Base-by-base conservation (phyloP, 2,797 vertebrate genomes). In the Propithecus perrieri region DNA sequence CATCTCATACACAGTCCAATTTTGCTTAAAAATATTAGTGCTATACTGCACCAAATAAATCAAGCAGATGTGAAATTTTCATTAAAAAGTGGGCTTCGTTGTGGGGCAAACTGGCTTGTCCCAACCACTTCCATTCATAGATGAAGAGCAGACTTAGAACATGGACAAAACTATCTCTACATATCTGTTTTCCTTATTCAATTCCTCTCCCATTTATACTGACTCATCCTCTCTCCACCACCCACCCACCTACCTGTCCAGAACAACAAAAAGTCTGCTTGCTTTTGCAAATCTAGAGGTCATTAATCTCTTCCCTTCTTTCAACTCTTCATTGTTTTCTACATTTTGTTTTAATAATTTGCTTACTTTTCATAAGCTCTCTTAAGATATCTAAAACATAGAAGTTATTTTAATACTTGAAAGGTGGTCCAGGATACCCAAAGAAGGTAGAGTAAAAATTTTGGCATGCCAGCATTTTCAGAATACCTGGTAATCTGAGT, bases 381-480 rank as follows among this genome's bases (percentile, higher is more conserved):
- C 17, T 33, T 80, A 69, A 85, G 5, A 74, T 57, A 41, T 75
- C 69, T 83, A 59, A 93, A 91, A 79, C 46, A 78, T 7, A 12
- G 10, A 81, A 43, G 80, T 78, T 65, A 28, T 90, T 96, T 85
- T 65, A 91, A 78, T 74, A 92, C 28, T 69, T 93, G 43, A 63
- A 93, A 96, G 67, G 33, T 80, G 71, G 92, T 30, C 30, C 53
- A 87, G 41, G 48, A 63, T 71, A 92, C 33, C 71, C 90, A 94
- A 55, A 78, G 53, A 92, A 90, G 59, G 35, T 46, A 79, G 86
- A 94, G 55, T 57, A 80, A 86, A 95, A 96, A 96, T 96, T 98
- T 95, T 97, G 97, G 96, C 80, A 93, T 95, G 95, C 90, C 97
- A 97, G 65, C 98, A 98, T 98, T 97, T 98, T 97, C 96, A 96